A percentile compares a stretch with the other conserved stretches of the same genome.
phyloP scores from a whole-genome alignment of 2,888 invertebrate genomes.

The Drosophila monieri region DNA sequence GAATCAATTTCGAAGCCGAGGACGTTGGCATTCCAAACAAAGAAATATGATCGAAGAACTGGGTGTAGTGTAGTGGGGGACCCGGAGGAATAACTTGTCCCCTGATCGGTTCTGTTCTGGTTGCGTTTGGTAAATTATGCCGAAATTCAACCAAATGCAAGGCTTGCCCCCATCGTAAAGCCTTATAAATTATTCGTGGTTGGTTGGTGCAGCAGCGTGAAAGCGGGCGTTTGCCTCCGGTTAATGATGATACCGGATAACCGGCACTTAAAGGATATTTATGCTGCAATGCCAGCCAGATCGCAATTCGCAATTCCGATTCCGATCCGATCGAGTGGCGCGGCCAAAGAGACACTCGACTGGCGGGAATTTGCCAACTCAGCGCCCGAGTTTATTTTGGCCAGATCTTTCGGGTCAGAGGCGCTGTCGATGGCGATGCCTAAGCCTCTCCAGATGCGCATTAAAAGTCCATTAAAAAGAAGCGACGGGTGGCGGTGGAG shows the following conservation, averaged over 20 bases:
- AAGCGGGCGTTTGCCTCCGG: slow-evolving; percentile 68
- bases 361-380: slow-evolving; percentile 47
- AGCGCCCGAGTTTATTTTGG: slow-evolving; percentile 44
- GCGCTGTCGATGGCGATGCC: slow-evolving; percentile 39
- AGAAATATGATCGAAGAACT: slow-evolving; percentile 57
- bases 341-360: slow-evolving; percentile 16
- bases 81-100: slow-evolving; percentile 38
- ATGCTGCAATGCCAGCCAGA: slow-evolving; percentile 51
- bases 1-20: slow-evolving; percentile 49
- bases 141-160: slow-evolving; percentile 41
- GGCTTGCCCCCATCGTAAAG: slow-evolving; percentile 21
- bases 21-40: slow-evolving; percentile 62
- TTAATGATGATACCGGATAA: slow-evolving; percentile 75
- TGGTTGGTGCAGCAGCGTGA: slow-evolving; percentile 55
- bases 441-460: slow-evolving; percentile 54
- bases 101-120: slow-evolving; percentile 33
- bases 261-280: slow-evolving; percentile 74
- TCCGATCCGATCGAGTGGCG: slow-evolving; percentile 5
- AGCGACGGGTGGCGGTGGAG: slow-evolving; percentile 46
- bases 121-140: slow-evolving; percentile 61
- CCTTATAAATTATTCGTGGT: slow-evolving; percentile 41
- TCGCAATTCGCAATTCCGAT: slow-evolving; percentile 13
- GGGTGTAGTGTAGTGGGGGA: neutral
- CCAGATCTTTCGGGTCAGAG: slow-evolving; percentile 45
- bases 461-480: slow-evolving; percentile 69